Percentiles rank a stretch among this genome's conserved stretches.
These are phyloP conservation scores for Silurus lanzhouensis DNA, from an alignment of 2,797 vertebrate genomes.

Conservation along the genomic window DNA sequence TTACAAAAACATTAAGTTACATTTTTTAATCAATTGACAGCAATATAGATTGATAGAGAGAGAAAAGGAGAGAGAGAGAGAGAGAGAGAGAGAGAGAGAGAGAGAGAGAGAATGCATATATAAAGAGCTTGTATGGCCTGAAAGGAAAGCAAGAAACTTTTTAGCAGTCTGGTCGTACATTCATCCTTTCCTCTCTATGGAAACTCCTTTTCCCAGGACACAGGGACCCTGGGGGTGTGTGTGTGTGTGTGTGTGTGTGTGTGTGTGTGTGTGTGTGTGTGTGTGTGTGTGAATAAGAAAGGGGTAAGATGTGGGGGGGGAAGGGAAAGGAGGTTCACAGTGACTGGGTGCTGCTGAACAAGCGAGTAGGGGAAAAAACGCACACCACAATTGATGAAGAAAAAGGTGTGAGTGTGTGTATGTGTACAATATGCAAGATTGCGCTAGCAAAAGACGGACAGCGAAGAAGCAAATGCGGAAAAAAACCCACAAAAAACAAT, in stretches of 20 bases:
- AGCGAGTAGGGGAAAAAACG: constrained; percentile 1
- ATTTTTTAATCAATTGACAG: too few species aligned
- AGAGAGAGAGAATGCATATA: constrained; percentile 23
- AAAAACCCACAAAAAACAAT: background rate
- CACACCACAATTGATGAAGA: background rate
- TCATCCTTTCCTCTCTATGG: constrained; percentile 53
- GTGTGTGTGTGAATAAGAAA: constrained; percentile 29
- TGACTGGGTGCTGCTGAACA: constrained; percentile 32
- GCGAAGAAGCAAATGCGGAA: background rate
- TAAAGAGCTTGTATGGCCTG: constrained; percentile 13
- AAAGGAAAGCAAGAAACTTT: constrained; percentile 43
- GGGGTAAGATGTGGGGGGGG: background rate
- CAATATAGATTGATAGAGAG: too few species aligned
- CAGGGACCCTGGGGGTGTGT: constrained; percentile 41
- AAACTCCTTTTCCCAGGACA: constrained; percentile 57
- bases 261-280: constrained; percentile 25
- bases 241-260: constrained; percentile 23
- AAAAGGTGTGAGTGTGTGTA: background rate
- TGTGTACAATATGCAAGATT: background rate
- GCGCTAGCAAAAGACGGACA: background rate
- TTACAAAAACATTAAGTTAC: too few species aligned
- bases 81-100: background rate
- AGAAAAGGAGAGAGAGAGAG: background rate
- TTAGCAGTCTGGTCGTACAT: constrained; percentile 52
- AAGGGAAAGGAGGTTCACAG: constrained; percentile 24